phyloP scores from a whole-genome alignment of 2,888 invertebrate species.

The Omphaloscelis lunosa region DNA sequence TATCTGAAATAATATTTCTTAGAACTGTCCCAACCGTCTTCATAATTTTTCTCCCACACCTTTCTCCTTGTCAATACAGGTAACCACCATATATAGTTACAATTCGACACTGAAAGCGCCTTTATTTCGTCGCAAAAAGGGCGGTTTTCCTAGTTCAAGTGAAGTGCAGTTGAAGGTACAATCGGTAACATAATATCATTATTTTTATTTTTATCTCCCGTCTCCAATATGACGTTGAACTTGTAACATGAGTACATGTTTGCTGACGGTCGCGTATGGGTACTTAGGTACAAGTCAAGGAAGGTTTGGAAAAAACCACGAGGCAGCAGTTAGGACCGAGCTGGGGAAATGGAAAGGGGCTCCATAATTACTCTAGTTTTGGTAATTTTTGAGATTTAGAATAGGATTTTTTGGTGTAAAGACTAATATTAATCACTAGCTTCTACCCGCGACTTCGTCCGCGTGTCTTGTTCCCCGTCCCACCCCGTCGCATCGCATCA shows the following conservation, averaged over 20 bases:
- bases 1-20: not conserved
- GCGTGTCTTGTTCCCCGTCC: no score
- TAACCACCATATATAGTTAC: no score
- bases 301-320: constrained; percentile 31
- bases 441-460: no score
- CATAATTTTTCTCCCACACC: not conserved
- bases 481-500: no score
- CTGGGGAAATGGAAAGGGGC: not conserved
- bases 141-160: not conserved
- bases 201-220: constrained; percentile 56
- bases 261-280: constrained; percentile 24
- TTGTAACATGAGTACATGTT: constrained; percentile 62
- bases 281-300: constrained; percentile 12
- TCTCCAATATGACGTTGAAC: constrained; percentile 58
- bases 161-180: constrained; percentile 24
- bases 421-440: no score
- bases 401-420: not conserved
- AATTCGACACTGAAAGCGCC: not conserved
- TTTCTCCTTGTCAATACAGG: constrained; percentile 6
- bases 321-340: not conserved
- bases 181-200: constrained; percentile 66
- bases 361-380: not conserved
- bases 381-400: not conserved
- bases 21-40: not conserved
- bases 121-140: not conserved